Percentiles rank a stretch among this genome's conserved stretches.
phyloP scores from a whole-genome alignment of 2,888 invertebrate species.

The Drosophila imparisetae region DNA sequence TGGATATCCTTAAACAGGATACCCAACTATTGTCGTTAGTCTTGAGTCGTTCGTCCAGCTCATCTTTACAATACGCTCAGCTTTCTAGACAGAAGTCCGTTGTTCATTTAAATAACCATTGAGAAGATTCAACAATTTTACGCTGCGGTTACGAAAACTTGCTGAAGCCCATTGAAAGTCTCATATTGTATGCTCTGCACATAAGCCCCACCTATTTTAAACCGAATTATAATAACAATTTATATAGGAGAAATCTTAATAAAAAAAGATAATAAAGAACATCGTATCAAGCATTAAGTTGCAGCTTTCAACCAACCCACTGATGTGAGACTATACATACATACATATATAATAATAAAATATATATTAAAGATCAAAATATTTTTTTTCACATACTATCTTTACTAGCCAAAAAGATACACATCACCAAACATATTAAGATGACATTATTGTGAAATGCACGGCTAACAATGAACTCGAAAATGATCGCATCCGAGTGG shows the following conservation, averaged over 20 bases:
- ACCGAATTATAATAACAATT: background rate
- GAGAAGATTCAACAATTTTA: background rate
- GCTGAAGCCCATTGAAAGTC: background rate
- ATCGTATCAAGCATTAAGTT: background rate
- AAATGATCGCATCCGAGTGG: background rate
- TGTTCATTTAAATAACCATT: conserved; percentile 14
- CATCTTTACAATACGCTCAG: conserved; percentile 48
- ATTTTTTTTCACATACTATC: background rate
- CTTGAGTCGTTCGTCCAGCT: conserved; percentile 57
- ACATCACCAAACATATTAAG: background rate
- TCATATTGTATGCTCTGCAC: background rate
- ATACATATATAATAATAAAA: background rate
- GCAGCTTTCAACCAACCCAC: background rate
- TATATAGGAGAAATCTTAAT: background rate
- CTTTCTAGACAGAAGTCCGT: conserved; percentile 8
- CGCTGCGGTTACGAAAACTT: background rate
- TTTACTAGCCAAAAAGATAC: background rate
- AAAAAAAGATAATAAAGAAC: background rate
- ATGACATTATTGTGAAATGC: background rate
- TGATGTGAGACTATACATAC: background rate
- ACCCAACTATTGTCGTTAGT: conserved; percentile 74
- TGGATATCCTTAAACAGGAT: conserved; percentile 71
- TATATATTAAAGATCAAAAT: background rate
- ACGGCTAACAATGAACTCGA: background rate
- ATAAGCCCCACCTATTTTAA: background rate